Conservation (phyloP, 2,888 invertebrate genomes). For the Thelaira solivaga region DNA sequence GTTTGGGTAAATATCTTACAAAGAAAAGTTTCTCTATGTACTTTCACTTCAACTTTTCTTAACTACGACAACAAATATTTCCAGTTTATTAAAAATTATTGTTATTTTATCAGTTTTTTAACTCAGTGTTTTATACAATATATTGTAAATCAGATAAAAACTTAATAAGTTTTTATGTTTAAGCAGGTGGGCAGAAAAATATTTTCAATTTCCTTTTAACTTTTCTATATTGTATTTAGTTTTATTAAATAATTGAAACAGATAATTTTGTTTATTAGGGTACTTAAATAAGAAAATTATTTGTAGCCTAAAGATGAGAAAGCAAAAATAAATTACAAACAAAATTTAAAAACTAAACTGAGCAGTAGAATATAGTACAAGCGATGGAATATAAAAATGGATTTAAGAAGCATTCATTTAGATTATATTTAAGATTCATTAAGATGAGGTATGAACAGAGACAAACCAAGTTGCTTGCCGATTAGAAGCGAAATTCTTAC, state of each 20-base stretch:
- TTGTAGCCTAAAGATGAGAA: too few relatives aligned
- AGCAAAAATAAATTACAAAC: too few relatives aligned
- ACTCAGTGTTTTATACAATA: not conserved
- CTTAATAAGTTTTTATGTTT: slow-evolving; percentile 31
- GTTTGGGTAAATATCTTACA: not conserved
- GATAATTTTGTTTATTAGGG: not conserved
- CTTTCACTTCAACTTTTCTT: not conserved
- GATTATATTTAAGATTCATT: too few relatives aligned
- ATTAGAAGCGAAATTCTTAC: too few relatives aligned
- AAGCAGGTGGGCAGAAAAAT: slow-evolving; percentile 22
- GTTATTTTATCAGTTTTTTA: not conserved
- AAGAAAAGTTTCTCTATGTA: not conserved
- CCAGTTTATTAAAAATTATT: not conserved
- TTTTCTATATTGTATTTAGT: not conserved
- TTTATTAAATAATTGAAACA: not conserved
- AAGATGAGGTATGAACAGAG: too few relatives aligned
- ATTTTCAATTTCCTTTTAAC: not conserved
- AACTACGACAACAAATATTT: not conserved
- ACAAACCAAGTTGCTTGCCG: too few relatives aligned
- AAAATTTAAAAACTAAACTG: too few relatives aligned
- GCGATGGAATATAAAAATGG: too few relatives aligned
- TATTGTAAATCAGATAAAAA: slow-evolving; percentile 20
- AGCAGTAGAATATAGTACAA: too few relatives aligned
- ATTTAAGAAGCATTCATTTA: too few relatives aligned
- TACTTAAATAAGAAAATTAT: too few relatives aligned